Evolutionary conservation across 2,113 vertebrate genomes (phyloP).

Genomic region (Oceanites oceanicus): DNA sequence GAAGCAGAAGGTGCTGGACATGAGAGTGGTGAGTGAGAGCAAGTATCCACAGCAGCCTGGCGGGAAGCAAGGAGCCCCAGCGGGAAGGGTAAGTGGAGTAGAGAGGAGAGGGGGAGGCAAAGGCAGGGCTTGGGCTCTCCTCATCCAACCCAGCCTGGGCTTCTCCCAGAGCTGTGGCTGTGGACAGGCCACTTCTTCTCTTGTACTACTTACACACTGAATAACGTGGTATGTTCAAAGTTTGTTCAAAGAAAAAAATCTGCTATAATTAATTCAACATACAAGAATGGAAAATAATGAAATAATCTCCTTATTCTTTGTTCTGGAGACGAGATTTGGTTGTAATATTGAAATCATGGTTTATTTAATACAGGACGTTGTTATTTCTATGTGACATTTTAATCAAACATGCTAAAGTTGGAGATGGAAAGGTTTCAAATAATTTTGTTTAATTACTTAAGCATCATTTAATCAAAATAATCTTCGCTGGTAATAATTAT

Average conservation of each 20-base stretch:
- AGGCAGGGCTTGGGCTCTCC: background rate
- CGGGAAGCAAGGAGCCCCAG: background rate
- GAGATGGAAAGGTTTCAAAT: slow-evolving; percentile 17
- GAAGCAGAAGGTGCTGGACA: background rate
- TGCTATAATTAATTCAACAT: background rate
- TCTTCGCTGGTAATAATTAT: slow-evolving; percentile 20
- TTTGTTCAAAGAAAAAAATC: background rate
- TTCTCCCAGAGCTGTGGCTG: background rate
- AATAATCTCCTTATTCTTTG: background rate
- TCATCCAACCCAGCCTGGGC: rapidly evolving
- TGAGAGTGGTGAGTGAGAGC: background rate
- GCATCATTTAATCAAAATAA: slow-evolving; percentile 43
- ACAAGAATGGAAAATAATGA: background rate
- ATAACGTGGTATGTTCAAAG: background rate
- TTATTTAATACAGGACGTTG: background rate
- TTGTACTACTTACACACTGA: background rate
- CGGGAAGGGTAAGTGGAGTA: background rate
- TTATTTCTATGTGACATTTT: slow-evolving; percentile 19
- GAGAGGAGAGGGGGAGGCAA: rapidly evolving
- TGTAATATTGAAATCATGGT: background rate
- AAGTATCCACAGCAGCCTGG: background rate
- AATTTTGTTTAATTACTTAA: slow-evolving; percentile 48
- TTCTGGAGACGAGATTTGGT: background rate
- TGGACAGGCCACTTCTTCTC: background rate
- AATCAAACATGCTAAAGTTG: slow-evolving; percentile 5